Evolutionary conservation across 2,113 vertebrate species (phyloP).

Genomic region (Gila orcuttii): DNA sequence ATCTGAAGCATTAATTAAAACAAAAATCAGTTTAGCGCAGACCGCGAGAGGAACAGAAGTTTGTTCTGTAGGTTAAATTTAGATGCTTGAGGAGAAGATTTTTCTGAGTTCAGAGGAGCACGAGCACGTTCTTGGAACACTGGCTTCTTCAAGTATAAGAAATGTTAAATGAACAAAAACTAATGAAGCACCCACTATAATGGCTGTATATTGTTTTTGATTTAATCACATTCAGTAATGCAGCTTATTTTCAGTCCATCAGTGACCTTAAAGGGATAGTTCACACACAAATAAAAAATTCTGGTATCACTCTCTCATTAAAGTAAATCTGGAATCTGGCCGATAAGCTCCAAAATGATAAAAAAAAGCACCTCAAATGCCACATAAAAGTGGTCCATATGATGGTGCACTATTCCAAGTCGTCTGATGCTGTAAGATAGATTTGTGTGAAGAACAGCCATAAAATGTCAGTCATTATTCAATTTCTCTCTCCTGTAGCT

Average conservation of each 20-base stretch:
- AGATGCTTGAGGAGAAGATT: conserved; percentile 70
- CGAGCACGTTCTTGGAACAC: not conserved
- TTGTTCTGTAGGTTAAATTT: conserved; percentile 79
- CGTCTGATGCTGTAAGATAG: not conserved
- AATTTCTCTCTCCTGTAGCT: not conserved
- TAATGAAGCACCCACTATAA: conserved; percentile 19
- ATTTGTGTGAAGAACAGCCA: not conserved
- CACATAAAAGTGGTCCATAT: not conserved
- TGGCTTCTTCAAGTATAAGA: conserved; percentile 60
- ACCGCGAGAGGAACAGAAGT: conserved; percentile 85
- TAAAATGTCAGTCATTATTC: not conserved
- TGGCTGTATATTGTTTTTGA: not conserved
- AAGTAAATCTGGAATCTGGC: not conserved
- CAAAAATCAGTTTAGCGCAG: conserved; percentile 86
- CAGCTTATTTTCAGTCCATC: not conserved
- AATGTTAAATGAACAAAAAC: conserved; percentile 6
- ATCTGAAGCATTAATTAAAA: conserved; percentile 89
- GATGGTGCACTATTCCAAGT: not conserved
- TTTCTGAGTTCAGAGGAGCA: conserved; percentile 36
- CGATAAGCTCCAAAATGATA: not conserved
- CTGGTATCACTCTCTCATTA: not conserved
- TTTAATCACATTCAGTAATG: conserved; percentile 12
- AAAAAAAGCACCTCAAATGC: not conserved
- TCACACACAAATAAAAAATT: not conserved
- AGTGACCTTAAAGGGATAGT: conserved; percentile 23